Base-by-base conservation (phyloP, 2,797 vertebrate genomes). In the Crenichthys baileyi region DNA sequence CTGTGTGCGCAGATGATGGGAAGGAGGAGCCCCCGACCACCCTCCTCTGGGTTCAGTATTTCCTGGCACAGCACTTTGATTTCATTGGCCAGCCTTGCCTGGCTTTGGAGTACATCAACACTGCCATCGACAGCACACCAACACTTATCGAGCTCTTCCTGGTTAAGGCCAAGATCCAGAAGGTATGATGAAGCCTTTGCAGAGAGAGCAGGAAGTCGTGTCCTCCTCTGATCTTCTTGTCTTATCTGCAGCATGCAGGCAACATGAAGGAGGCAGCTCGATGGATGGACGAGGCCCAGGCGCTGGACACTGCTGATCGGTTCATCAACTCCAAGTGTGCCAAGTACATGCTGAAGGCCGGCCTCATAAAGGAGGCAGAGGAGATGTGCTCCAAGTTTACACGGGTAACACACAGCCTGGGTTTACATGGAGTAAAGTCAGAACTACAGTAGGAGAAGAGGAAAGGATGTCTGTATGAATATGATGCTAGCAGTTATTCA, bases 301-400 rank as follows among this genome's bases (percentile, higher is more conserved):
- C 98, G 65, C 92, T 99, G 94, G 98, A 99, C 91, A 99, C 98
- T 0, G 98, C 98, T 29, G 98, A 99, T 92, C 96, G 98, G 88
- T 99, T 99, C 93, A 99, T 99, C 94, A 99, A 99, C 94, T 99
- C 98, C 65, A 99, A 99, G 93, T 99, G 98, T 95, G 98, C 98
- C 95, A 99, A 99, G 91, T 99, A 99, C 70, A 98, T 99, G 97
- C 95, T 99, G 90, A 99, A 99, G 96, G 98, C 98, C 81, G 97
- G 97, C 89, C 95, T 98, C 93, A 94, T 99, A 91, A 99, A 98
- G 90, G 98, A 99, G 91, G 98, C 98, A 0, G 98, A 99, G 94
- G 98, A 99, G 94, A 99, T 99, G 98, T 99, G 98, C 91, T 99
- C 98, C 68, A 99, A 99, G 93, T 99, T 99, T 95, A 99, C 98